Evolutionary conservation across 2,888 invertebrate species (phyloP).

Genomic region (Tubulanus polymorphus): DNA sequence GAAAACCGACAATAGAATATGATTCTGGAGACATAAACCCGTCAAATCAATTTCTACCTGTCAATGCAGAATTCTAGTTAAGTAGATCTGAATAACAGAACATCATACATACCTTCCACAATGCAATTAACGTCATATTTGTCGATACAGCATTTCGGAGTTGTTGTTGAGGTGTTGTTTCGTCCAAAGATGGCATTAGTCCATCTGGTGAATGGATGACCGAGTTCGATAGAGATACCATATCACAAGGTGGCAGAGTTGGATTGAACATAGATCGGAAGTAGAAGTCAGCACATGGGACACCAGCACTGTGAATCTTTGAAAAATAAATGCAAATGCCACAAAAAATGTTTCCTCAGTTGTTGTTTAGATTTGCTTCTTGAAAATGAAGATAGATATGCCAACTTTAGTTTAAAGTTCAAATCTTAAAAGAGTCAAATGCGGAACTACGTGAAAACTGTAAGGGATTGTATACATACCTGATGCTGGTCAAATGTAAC

Average conservation of each 20-base stretch:
- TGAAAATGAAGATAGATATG: too few species aligned
- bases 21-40: constrained; percentile 23
- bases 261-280: constrained; percentile 24
- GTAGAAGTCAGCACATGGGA: constrained; percentile 50
- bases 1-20: constrained; percentile 15
- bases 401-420: too few species aligned
- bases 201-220: background rate
- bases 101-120: constrained; percentile 39
- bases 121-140: constrained; percentile 40
- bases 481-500: constrained; percentile 41
- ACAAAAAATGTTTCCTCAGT: background rate
- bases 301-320: constrained; percentile 40
- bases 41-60: constrained; percentile 56
- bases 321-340: constrained; percentile 8
- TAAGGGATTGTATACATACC: constrained; percentile 26
- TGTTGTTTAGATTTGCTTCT: background rate
- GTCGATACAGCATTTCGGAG: constrained; percentile 36
- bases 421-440: constrained; percentile 1
- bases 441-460: too few species aligned
- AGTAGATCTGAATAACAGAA: background rate
- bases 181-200: constrained; percentile 10
- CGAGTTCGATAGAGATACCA: too few species aligned
- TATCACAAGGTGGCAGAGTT: background rate
- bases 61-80: background rate
- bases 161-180: too few species aligned